A percentile compares a stretch with the other conserved stretches of the same genome.
phyloP scores from a whole-genome alignment of 2,888 invertebrate genomes.

The Poecilus cupreus region DNA sequence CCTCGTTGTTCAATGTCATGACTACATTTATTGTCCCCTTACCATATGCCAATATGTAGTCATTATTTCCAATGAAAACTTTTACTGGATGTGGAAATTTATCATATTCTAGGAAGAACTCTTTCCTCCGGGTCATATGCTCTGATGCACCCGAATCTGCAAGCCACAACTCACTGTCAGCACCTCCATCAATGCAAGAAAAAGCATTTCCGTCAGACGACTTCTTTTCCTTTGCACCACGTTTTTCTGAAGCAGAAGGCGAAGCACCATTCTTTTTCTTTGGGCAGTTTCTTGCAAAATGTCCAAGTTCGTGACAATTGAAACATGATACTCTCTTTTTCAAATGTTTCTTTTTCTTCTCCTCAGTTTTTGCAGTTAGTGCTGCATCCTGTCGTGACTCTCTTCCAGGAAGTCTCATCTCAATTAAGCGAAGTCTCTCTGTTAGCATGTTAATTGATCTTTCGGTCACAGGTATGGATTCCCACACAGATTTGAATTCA shows the following conservation, averaged over 20 bases:
- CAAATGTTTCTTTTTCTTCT: not conserved
- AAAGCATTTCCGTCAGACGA: too few species aligned
- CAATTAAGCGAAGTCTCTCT: not conserved
- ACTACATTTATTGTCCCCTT: not conserved
- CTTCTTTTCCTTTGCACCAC: too few species aligned
- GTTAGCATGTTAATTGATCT: not conserved
- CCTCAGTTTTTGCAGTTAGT: not conserved
- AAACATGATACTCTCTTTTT: not conserved
- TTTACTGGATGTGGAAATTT: not conserved
- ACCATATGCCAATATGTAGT: not conserved
- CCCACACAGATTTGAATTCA: conserved; percentile 15
- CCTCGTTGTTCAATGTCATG: not conserved
- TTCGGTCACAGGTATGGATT: not conserved
- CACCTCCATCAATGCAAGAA: not conserved
- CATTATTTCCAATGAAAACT: not conserved
- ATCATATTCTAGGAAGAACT: not conserved
- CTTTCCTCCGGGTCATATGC: too few species aligned
- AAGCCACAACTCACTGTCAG: not conserved
- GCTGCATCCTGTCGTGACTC: not conserved
- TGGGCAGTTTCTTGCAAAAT: not conserved
- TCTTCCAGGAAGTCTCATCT: not conserved
- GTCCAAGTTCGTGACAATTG: not conserved
- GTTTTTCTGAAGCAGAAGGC: too few species aligned
- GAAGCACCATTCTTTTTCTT: not conserved
- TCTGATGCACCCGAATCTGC: not conserved